phyloP scores from a whole-genome alignment of 2,888 invertebrate genomes.

The Embidobia sp. region DNA sequence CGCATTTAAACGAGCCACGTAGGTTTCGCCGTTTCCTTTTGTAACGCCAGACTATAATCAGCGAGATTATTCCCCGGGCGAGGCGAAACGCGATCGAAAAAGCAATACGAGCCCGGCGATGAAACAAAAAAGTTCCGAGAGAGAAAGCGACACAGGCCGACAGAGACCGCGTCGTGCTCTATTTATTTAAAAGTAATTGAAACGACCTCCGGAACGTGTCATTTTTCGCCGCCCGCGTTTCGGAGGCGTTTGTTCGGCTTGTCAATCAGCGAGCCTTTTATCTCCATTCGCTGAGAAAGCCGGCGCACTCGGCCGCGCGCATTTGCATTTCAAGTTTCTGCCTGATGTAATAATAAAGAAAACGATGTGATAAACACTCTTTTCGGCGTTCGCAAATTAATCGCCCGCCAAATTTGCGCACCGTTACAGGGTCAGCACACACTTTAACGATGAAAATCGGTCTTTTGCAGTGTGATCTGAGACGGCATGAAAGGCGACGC shows the following conservation, averaged over 20 bases:
- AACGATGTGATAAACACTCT: conserved; percentile 20
- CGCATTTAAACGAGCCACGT: conserved; percentile 40
- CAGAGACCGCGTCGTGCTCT: neutral
- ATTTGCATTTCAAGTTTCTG: conserved; percentile 23
- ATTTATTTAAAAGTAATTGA: conserved; percentile 33
- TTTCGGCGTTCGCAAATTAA: conserved; percentile 30
- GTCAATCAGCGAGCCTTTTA: conserved; percentile 20
- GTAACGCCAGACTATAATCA: conserved; percentile 49
- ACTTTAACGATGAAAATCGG: no score
- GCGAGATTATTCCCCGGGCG: conserved; percentile 44
- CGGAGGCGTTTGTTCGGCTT: conserved; percentile 20
- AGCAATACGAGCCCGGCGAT: neutral
- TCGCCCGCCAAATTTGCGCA: conserved; percentile 4
- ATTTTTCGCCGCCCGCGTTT: conserved; percentile 14
- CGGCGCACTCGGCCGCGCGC: no score
- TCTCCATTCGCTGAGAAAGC: no score
- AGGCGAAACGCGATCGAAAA: conserved; percentile 16
- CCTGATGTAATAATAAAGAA: conserved; percentile 38
- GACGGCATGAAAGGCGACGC: no score
- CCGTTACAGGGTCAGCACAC: no score
- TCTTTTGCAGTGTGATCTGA: no score
- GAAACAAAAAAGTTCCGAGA: neutral
- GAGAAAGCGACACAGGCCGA: neutral
- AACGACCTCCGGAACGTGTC: conserved; percentile 29
- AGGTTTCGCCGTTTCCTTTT: conserved; percentile 59